These are phyloP conservation scores for Neoniphon sammara DNA, from an alignment of 2,797 vertebrate species.

Conservation along the genomic window DNA sequence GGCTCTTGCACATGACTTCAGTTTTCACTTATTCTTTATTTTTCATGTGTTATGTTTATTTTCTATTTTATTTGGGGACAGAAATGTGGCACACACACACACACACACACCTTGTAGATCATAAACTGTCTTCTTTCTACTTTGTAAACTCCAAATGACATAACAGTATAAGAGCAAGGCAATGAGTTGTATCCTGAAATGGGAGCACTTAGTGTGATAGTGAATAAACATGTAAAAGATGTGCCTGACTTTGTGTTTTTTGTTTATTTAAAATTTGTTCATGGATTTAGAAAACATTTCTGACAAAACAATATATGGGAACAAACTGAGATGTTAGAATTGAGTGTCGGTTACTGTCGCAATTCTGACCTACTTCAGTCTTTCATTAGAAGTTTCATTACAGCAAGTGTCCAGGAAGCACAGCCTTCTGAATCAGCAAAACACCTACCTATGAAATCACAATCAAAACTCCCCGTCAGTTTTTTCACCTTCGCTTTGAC, in stretches of 20 bases:
- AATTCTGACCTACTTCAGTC: conserved; percentile 28
- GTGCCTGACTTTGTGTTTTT: conserved; percentile 33
- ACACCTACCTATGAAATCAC: background rate
- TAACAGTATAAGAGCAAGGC: conserved; percentile 79
- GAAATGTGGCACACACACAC: conserved; percentile 58
- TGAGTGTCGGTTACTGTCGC: background rate
- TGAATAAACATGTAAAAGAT: conserved; percentile 86
- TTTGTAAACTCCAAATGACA: conserved; percentile 82
- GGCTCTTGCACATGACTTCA: conserved; percentile 80
- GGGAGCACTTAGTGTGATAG: conserved; percentile 88
- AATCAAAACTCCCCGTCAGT: background rate
- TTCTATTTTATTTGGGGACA: conserved; percentile 66
- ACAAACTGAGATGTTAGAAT: background rate
- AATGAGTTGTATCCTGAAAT: conserved; percentile 83
- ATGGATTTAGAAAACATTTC: background rate
- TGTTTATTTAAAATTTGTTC: background rate
- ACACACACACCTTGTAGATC: conserved; percentile 79
- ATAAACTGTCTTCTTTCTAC: conserved; percentile 83
- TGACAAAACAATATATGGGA: background rate
- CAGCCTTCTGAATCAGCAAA: conserved; percentile 24
- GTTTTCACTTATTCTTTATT: conserved; percentile 60
- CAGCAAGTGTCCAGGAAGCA: conserved; percentile 44
- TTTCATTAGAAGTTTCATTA: conserved; percentile 49
- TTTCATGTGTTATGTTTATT: conserved; percentile 69
- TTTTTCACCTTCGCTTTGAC: background rate